A percentile compares a stretch with the other conserved stretches of the same genome.
Conservation (phyloP, 2,113 vertebrate species). For the Lophius piscatorius region DNA sequence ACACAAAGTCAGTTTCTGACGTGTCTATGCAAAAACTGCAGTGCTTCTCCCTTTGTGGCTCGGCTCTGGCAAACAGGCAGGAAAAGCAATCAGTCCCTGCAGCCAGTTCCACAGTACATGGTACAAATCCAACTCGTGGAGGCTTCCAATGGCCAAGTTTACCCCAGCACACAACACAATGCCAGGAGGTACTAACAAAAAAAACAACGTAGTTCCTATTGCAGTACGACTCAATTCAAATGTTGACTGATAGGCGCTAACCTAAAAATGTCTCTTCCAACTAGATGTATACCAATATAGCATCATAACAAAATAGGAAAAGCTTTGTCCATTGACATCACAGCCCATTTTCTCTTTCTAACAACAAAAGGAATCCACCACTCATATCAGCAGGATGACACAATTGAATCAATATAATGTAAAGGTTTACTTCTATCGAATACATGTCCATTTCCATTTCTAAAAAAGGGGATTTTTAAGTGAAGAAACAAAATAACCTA, state of each 20-base stretch:
- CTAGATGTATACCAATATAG: constrained; percentile 35
- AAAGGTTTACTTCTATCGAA: not conserved
- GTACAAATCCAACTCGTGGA: constrained; percentile 72
- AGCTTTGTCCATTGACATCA: constrained; percentile 13
- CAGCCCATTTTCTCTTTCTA: constrained; percentile 6
- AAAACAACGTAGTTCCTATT: constrained; percentile 10
- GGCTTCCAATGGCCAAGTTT: constrained; percentile 49
- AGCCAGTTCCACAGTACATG: constrained; percentile 47
- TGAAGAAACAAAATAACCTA: not conserved
- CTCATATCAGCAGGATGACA: not conserved
- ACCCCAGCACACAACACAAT: constrained; percentile 28
- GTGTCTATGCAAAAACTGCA: constrained; percentile 41
- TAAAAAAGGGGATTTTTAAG: too few relatives aligned
- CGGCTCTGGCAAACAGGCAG: constrained; percentile 54
- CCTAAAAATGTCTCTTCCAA: constrained; percentile 34
- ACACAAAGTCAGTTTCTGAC: constrained; percentile 29
- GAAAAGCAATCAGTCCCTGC: constrained; percentile 49
- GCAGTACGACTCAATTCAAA: constrained; percentile 23
- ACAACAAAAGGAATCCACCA: constrained; percentile 9
- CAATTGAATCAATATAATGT: not conserved
- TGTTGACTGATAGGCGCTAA: constrained; percentile 14
- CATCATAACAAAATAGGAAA: constrained; percentile 36
- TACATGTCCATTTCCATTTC: too few relatives aligned
- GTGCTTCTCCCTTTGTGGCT: constrained; percentile 42
- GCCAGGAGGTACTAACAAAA: constrained; percentile 43